Conservation (phyloP, 2,888 invertebrate genomes). For the Acrocyrtus sp. region DNA sequence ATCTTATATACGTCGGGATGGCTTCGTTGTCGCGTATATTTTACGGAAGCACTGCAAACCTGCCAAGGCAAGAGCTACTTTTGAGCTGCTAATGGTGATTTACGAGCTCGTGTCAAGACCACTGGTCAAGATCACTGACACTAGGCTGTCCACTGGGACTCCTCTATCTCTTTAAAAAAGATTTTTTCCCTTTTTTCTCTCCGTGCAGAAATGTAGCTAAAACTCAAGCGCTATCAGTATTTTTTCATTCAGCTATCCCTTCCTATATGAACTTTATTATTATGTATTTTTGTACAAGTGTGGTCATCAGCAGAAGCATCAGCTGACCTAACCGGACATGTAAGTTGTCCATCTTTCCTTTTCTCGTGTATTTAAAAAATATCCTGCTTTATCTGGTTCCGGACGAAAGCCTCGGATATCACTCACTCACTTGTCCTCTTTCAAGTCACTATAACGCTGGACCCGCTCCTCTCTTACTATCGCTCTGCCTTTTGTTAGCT, state of each 20-base stretch:
- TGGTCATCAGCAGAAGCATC: slow-evolving; percentile 29
- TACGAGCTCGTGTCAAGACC: slow-evolving; percentile 62
- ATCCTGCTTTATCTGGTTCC: slow-evolving; percentile 43
- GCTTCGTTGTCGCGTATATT: too few relatives aligned
- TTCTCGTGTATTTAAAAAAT: slow-evolving; percentile 36
- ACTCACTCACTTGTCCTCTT: slow-evolving; percentile 17
- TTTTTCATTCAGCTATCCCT: too few relatives aligned
- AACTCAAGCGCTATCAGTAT: too few relatives aligned
- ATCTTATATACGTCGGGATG: too few relatives aligned
- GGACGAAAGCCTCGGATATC: slow-evolving; percentile 41
- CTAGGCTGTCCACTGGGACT: slow-evolving; percentile 52
- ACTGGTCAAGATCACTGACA: slow-evolving; percentile 63
- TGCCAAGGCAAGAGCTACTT: slow-evolving; percentile 31
- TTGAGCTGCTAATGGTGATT: slow-evolving; percentile 63
- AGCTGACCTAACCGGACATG: slow-evolving; percentile 41
- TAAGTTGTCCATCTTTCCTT: slow-evolving; percentile 47
- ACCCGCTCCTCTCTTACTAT: background rate
- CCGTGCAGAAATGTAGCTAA: too few relatives aligned
- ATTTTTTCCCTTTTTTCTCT: slow-evolving; percentile 30
- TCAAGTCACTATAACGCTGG: background rate
- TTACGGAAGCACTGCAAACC: too few relatives aligned
- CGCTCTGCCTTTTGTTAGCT: too few relatives aligned
- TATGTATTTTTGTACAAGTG: slow-evolving; percentile 10
- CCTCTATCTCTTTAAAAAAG: slow-evolving; percentile 44
- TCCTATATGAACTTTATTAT: too few relatives aligned